Conservation (phyloP, 23 tunicate species). For the Aplidium turbinatum region DNA sequence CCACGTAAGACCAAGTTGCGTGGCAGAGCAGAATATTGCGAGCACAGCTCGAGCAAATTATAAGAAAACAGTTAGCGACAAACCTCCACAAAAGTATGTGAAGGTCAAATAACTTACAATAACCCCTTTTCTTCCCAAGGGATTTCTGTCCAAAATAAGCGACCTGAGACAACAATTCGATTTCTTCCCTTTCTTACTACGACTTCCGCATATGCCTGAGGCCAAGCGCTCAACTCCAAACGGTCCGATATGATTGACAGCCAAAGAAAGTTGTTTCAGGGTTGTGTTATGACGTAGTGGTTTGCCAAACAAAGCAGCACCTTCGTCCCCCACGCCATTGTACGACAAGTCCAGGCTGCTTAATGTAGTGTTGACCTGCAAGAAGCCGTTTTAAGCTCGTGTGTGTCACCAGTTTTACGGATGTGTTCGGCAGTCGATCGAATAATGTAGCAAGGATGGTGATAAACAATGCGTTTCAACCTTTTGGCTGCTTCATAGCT, state of each 20-base stretch:
- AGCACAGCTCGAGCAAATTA: too few relatives aligned
- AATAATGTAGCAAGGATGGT: too few relatives aligned
- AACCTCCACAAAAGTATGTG: too few relatives aligned
- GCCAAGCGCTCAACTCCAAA: conserved; percentile 71
- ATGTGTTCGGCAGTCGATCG: too few relatives aligned
- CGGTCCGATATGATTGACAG: conserved; percentile 82
- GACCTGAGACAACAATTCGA: conserved; percentile 43
- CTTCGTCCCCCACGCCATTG: conserved; percentile 88
- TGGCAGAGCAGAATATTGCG: too few relatives aligned
- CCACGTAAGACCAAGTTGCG: too few relatives aligned
- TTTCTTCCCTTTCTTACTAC: conserved; percentile 43
- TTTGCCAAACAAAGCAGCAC: conserved; percentile 61
- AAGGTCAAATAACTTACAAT: conserved; percentile 33
- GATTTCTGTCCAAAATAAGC: conserved; percentile 67
- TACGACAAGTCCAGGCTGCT: conserved; percentile 68
- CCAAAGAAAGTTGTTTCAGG: conserved; percentile 58
- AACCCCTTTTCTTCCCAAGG: conserved; percentile 58
- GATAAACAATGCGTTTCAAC: too few relatives aligned
- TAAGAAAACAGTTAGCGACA: too few relatives aligned
- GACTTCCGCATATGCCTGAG: conserved; percentile 51
- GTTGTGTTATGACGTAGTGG: conserved; percentile 53
- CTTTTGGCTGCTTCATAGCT: too few relatives aligned
- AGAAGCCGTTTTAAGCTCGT: too few relatives aligned
- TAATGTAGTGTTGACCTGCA: conserved; percentile 57
- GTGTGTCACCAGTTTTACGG: too few relatives aligned